Conservation (phyloP, 2,797 vertebrate species). For the Adelosebastes latens region DNA sequence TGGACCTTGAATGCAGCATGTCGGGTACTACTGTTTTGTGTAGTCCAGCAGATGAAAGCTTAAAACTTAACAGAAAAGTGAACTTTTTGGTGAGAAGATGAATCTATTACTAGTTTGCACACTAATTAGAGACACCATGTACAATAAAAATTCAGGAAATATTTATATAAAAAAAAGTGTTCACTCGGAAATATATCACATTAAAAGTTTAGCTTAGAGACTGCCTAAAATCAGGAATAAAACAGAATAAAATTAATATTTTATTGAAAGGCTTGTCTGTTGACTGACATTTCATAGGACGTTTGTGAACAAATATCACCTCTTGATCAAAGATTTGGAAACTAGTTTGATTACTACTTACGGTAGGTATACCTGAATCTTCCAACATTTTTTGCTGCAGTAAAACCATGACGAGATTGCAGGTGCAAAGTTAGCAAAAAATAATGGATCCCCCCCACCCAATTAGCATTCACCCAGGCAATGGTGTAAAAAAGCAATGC, state of each 20-base stretch:
- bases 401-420: not conserved
- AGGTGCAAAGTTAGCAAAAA: conserved; percentile 14
- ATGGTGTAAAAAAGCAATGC: conserved; percentile 23
- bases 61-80: not conserved
- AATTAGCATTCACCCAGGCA: conserved; percentile 25
- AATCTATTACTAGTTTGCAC: not conserved
- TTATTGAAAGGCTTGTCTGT: not conserved
- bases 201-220: not conserved
- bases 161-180: not conserved
- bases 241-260: not conserved
- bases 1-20: not conserved
- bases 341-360: not conserved
- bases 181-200: not conserved
- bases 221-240: not conserved
- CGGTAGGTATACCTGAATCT: not conserved
- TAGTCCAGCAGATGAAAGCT: not conserved
- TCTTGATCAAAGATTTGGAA: not conserved
- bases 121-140: not conserved
- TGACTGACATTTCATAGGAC: not conserved
- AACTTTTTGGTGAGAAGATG: not conserved
- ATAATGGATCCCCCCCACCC: not conserved
- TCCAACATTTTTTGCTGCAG: not conserved
- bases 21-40: not conserved
- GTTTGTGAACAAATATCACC: not conserved
- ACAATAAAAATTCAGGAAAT: not conserved